Conservation (phyloP, 2,797 vertebrate genomes). For the Cheracebus regulus region DNA sequence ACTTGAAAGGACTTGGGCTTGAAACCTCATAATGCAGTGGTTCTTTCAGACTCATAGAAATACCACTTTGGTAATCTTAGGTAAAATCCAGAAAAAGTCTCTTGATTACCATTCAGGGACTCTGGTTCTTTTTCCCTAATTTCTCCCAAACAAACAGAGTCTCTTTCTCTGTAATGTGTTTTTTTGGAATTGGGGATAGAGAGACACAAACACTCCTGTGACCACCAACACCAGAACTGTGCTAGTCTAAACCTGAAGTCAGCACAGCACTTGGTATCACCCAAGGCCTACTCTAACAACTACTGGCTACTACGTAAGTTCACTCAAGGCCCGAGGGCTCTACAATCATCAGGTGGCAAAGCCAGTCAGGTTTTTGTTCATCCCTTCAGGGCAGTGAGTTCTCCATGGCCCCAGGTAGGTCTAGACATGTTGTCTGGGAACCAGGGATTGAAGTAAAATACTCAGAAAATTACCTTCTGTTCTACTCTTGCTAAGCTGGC, state of each 20-base stretch:
- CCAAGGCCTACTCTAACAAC: neutral
- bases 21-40: neutral
- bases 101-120: neutral
- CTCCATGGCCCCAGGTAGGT: neutral
- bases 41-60: neutral
- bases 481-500: neutral
- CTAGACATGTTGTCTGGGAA: neutral
- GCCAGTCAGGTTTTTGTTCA: neutral
- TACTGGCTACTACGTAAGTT: neutral
- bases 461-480: neutral
- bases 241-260: neutral
- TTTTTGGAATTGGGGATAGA: neutral
- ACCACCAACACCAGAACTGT: too few relatives aligned
- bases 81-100: neutral
- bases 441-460: neutral
- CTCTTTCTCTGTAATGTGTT: neutral
- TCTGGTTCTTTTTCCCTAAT: neutral
- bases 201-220: too few relatives aligned
- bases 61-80: neutral
- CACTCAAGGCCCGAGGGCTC: neutral
- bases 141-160: neutral
- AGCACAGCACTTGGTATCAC: neutral
- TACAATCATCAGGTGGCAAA: neutral
- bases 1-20: neutral
- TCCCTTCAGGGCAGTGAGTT: neutral